Conservation (phyloP, 2,888 invertebrate genomes). For the Ceriagrion tenellum region DNA sequence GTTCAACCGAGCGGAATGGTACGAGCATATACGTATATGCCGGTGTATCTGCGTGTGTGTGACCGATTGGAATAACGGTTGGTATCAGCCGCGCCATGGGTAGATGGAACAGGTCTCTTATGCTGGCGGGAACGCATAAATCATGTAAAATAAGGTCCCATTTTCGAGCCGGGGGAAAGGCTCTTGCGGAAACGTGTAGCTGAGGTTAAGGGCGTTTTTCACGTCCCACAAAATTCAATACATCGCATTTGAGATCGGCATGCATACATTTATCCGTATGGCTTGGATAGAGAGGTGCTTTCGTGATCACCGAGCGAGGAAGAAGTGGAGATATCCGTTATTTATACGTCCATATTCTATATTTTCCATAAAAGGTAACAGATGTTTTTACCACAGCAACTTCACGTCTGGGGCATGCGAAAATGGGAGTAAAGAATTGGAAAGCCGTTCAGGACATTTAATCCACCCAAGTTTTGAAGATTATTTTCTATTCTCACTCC, state of each 20-base stretch:
- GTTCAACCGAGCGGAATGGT: not conserved
- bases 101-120: not conserved
- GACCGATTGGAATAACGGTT: not conserved
- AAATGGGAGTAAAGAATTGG: too few relatives aligned
- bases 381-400: not conserved
- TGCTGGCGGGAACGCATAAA: not conserved
- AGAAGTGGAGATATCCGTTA: not conserved
- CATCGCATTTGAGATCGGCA: not conserved
- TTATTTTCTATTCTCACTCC: too few relatives aligned
- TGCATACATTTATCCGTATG: not conserved
- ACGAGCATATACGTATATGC: not conserved
- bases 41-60: not conserved
- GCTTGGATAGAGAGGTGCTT: not conserved
- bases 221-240: not conserved
- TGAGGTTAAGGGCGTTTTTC: not conserved
- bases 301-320: not conserved
- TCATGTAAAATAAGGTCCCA: not conserved
- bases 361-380: not conserved
- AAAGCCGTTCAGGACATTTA: too few relatives aligned
- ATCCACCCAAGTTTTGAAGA: too few relatives aligned
- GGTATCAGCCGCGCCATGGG: not conserved
- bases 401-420: too few relatives aligned
- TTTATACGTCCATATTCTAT: not conserved
- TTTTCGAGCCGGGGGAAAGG: not conserved
- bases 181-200: not conserved